These are phyloP conservation scores for Ditylenchus weischeri DNA, from an alignment of 2,888 invertebrate species.

Conservation along the genomic window DNA sequence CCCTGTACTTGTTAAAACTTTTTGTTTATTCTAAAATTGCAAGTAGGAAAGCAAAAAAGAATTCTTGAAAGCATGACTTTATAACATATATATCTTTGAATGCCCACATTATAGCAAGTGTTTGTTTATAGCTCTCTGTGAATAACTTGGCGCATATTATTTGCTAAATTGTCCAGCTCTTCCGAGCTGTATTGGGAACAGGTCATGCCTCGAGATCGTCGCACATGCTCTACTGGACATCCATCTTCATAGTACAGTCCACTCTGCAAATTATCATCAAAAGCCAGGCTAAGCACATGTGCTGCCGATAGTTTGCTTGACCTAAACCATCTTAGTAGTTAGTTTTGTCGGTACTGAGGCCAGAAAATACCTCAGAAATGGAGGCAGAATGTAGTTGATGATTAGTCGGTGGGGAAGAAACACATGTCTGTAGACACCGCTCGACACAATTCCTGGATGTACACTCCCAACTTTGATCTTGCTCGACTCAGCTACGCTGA, in stretches of 20 bases:
- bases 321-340: slow-evolving; percentile 16
- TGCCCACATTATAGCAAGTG: too few relatives aligned
- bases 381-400: slow-evolving; percentile 23
- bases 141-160: too few relatives aligned
- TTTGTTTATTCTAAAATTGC: too few relatives aligned
- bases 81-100: too few relatives aligned
- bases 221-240: not conserved
- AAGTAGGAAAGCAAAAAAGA: too few relatives aligned
- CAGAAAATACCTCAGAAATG: slow-evolving; percentile 24
- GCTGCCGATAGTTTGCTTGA: slow-evolving; percentile 23
- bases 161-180: too few relatives aligned
- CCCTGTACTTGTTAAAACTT: too few relatives aligned
- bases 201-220: not conserved
- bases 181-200: too few relatives aligned
- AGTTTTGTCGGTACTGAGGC: not conserved
- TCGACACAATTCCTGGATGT: slow-evolving; percentile 35
- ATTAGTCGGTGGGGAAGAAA: slow-evolving; percentile 26
- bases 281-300: slow-evolving; percentile 23
- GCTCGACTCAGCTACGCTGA: slow-evolving; percentile 8
- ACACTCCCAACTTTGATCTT: slow-evolving; percentile 21
- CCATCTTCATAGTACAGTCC: slow-evolving; percentile 29
- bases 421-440: slow-evolving; percentile 27
- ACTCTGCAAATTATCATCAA: slow-evolving; percentile 12
- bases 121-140: too few relatives aligned
- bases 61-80: too few relatives aligned